A percentile compares a stretch with the other conserved stretches of the same genome.
Evolutionary conservation across 2,113 vertebrate genomes (phyloP).

Genomic region (Paradisaea rubra): DNA sequence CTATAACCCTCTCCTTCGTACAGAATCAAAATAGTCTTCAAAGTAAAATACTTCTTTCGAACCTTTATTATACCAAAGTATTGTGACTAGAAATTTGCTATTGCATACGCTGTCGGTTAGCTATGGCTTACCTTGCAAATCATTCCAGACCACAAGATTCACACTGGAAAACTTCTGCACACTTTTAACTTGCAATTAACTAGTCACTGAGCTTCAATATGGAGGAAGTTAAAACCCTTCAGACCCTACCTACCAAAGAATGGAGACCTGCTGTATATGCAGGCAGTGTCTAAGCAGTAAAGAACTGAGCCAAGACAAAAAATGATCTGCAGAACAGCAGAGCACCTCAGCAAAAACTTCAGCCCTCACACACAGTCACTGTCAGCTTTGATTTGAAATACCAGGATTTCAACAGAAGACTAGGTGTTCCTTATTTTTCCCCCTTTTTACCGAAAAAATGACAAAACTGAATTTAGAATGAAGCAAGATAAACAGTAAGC

Average conservation of each 20-base stretch:
- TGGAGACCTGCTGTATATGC: background rate
- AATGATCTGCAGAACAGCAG: background rate
- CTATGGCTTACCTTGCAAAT: background rate
- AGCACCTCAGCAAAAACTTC: background rate
- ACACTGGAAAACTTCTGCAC: background rate
- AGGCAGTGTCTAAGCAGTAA: background rate
- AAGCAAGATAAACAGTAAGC: background rate
- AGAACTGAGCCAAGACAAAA: background rate
- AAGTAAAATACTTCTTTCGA: background rate
- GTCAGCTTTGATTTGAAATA: background rate
- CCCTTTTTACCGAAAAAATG: background rate
- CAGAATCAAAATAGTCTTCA: background rate
- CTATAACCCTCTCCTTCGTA: background rate
- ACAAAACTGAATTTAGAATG: background rate
- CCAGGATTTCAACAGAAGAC: background rate
- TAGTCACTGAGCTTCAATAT: background rate
- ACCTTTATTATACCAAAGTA: background rate
- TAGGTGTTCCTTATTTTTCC: rapidly evolving
- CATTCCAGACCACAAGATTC: background rate
- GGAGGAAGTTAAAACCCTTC: background rate
- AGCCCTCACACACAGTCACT: background rate
- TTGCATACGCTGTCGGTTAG: background rate
- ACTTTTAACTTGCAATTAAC: background rate
- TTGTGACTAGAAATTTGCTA: background rate
- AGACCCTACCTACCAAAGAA: background rate